These are phyloP conservation scores for Eilema griseolum DNA, from an alignment of 2,888 invertebrate species.

Conservation along the genomic window DNA sequence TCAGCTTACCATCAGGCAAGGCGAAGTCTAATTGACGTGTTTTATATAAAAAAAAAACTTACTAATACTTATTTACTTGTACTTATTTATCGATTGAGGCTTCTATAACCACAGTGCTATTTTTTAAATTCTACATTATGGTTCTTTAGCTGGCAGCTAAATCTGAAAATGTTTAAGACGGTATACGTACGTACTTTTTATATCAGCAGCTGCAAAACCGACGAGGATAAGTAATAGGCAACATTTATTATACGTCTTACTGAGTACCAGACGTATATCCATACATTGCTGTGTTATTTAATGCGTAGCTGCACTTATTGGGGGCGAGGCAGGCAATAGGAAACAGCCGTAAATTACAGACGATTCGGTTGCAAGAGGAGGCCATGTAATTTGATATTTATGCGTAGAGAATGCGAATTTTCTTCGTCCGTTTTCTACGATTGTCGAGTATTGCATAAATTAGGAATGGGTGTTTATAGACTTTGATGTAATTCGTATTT, in stretches of 20 bases:
- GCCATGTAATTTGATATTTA: constrained; percentile 30
- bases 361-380: constrained; percentile 33
- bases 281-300: constrained; percentile 49
- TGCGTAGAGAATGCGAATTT: neutral
- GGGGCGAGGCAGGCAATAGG: constrained; percentile 32
- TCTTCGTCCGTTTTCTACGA: neutral
- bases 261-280: constrained; percentile 30
- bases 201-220: constrained; percentile 40
- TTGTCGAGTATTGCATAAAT: too few relatives aligned
- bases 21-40: too few relatives aligned
- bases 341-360: constrained; percentile 41
- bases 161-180: too few relatives aligned
- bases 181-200: neutral
- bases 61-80: too few relatives aligned
- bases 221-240: constrained; percentile 41
- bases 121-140: too few relatives aligned
- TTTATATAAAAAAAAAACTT: too few relatives aligned
- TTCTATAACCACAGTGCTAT: too few relatives aligned
- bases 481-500: too few relatives aligned
- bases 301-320: constrained; percentile 47
- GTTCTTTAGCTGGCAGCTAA: too few relatives aligned
- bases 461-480: too few relatives aligned
- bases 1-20: too few relatives aligned
- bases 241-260: constrained; percentile 37
- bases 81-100: too few relatives aligned